A percentile compares a stretch with the other conserved stretches of the same genome.
phyloP scores from a whole-genome alignment of 2,113 vertebrate genomes.

The Platysternon megacephalum region DNA sequence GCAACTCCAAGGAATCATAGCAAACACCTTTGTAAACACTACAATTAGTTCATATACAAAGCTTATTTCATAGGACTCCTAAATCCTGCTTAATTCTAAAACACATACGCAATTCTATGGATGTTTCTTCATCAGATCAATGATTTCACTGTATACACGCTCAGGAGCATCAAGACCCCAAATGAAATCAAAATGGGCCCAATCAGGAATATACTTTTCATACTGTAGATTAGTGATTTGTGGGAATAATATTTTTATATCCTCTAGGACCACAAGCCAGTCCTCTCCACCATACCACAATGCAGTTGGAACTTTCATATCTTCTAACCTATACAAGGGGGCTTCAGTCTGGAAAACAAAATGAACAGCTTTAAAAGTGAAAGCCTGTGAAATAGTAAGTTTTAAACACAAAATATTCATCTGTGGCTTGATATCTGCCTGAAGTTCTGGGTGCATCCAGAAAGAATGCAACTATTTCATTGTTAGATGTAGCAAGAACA shows the following conservation, averaged over 20 bases:
- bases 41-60: not conserved
- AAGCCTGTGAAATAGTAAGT: not conserved
- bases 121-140: slow-evolving; percentile 73
- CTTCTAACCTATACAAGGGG: slow-evolving; percentile 80
- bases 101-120: not conserved
- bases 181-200: slow-evolving; percentile 83
- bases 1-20: not conserved
- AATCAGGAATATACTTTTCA: slow-evolving; percentile 77
- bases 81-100: not conserved
- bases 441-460: not conserved
- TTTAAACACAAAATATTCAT: not conserved
- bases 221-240: slow-evolving; percentile 75
- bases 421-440: not conserved
- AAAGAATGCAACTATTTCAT: not conserved
- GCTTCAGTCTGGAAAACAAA: slow-evolving; percentile 65
- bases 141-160: slow-evolving; percentile 78
- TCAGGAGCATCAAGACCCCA: slow-evolving; percentile 78
- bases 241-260: slow-evolving; percentile 65
- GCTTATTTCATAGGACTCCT: not conserved
- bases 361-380: not conserved
- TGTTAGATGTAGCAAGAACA: not conserved
- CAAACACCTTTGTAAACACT: not conserved
- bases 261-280: slow-evolving; percentile 76
- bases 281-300: slow-evolving; percentile 80
- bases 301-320: slow-evolving; percentile 77